phyloP scores from a whole-genome alignment of 2,113 vertebrate species.

The Pangasianodon gigas region DNA sequence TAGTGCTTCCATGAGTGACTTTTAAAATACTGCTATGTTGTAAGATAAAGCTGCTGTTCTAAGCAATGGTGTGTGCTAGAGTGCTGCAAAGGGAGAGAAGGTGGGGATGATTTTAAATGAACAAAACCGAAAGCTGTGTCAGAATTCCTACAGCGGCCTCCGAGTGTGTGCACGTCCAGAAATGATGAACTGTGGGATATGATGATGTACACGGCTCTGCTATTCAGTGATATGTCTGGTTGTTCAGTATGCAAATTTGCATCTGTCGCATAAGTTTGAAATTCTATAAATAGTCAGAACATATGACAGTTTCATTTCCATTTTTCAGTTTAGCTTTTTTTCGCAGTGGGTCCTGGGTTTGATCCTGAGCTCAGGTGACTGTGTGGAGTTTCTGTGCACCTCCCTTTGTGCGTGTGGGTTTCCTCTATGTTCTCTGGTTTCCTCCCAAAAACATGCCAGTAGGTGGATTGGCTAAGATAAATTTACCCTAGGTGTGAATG shows the following conservation, averaged over 20 bases:
- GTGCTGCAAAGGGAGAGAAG: neutral
- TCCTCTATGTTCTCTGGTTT: neutral
- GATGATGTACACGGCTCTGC: neutral
- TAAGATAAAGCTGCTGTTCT: neutral
- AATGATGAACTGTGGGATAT: neutral
- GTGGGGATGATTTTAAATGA: neutral
- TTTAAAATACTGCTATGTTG: neutral
- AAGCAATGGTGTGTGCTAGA: neutral
- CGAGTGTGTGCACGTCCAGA: neutral
- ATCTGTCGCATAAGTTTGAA: neutral
- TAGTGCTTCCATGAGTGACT: neutral
- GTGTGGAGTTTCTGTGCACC: neutral
- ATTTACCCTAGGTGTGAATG: neutral
- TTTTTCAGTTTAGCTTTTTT: neutral
- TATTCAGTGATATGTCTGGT: neutral
- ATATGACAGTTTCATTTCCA: too few species aligned
- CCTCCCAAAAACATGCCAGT: neutral
- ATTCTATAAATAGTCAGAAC: neutral
- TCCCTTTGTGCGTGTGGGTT: neutral
- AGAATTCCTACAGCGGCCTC: neutral
- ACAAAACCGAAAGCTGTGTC: neutral
- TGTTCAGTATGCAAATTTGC: neutral
- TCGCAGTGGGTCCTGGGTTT: neutral
- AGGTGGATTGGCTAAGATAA: neutral
- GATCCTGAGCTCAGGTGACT: neutral